Evolutionary conservation across 2,797 vertebrate species (phyloP), one percentile per base, ranked within the genome.

Genomic region (Schizopygopsis malacanthus): DNA sequence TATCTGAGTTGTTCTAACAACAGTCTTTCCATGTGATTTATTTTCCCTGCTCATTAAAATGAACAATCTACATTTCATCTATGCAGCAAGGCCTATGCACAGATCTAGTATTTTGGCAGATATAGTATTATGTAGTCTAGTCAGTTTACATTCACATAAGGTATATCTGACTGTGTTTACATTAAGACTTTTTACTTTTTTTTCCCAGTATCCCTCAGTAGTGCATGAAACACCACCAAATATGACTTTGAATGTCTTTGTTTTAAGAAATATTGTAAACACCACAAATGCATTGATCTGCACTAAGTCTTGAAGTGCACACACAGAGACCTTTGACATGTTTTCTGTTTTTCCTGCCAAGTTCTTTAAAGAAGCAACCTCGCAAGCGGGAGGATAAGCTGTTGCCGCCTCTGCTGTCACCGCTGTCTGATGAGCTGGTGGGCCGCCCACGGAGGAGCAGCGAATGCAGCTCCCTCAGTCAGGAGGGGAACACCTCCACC

Each of bases 331-430:
- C 15, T n/a, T 75, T 79, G 61, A 85, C n/a, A 39, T 75, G 22
- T 79, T 54, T 67, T 54, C 7, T 39, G 6, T 54, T 41, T 39
- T 76, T 79, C 80, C 39, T 82, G 9, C 67, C 50, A 88, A 95
- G 92, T 91, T 95, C 94, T 2, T 92, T 96, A 41, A 97, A 97
- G 93, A 98, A 98, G 93, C 93, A 94, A 91, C 93, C 95, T 33
- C 96, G 96, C 82, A 96, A 95, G 82, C 95, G 95, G 75, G 97
- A 98, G 79, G 97, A 98, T 87, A 99, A 97, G 90, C 93, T 97
- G 6, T 96, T 98, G 22, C 98, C 97, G 13, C 97, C 98, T 50
- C 95, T 98, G 0, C 90, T 99, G 88, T 99, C 98, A 1, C 98
- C 98, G 0, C 93, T 98, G 81, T 93, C 96, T 1, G 97, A 99